phyloP scores from a whole-genome alignment of 2,113 vertebrate species.

The Spheniscus mendiculus region DNA sequence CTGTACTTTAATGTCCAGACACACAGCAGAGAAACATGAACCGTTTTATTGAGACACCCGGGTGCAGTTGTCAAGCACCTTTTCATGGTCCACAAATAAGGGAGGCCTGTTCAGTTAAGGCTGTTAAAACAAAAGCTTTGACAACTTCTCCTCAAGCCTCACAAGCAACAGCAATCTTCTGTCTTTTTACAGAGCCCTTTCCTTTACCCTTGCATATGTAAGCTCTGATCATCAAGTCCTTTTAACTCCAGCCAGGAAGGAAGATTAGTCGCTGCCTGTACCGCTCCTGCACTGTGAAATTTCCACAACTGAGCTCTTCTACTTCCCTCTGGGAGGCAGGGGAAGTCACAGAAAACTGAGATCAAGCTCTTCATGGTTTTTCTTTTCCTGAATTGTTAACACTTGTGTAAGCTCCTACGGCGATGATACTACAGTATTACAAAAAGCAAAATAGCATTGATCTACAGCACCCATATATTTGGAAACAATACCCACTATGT shows the following conservation, averaged over 20 bases:
- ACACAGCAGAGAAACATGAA: neutral
- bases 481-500: neutral
- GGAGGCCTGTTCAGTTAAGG: neutral
- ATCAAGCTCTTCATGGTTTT: neutral
- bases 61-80: neutral
- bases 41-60: neutral
- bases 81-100: neutral
- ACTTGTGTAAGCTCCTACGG: neutral
- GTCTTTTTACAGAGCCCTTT: neutral
- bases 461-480: neutral
- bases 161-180: neutral
- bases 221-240: neutral
- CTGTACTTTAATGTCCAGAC: neutral
- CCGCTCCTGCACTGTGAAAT: neutral
- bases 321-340: neutral
- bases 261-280: constrained; percentile 25
- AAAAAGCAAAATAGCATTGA: neutral
- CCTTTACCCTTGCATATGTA: neutral
- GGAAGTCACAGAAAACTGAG: constrained; percentile 10
- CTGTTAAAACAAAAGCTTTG: constrained; percentile 19
- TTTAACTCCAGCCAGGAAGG: constrained; percentile 38
- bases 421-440: neutral
- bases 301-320: neutral
- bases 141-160: neutral
- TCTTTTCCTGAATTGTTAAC: neutral